A percentile compares a stretch with the other conserved stretches of the same genome.
phyloP scores from a whole-genome alignment of 2,113 vertebrate genomes.

The Cephalopterus ornatus region DNA sequence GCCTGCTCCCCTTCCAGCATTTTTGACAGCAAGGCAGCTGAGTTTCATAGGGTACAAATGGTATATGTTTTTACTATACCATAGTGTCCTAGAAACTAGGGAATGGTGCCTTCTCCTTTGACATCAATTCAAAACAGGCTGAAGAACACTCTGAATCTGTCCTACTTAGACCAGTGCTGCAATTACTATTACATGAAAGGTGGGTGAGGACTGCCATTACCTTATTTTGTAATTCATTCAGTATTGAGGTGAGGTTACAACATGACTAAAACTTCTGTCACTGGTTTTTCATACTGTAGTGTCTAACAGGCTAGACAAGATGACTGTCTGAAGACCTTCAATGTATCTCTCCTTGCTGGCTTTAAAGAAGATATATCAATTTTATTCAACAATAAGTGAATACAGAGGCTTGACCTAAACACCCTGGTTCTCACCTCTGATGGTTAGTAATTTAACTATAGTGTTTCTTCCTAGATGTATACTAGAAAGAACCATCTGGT shows the following conservation, averaged over 20 bases:
- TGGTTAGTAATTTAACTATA: neutral
- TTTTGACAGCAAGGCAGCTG: neutral
- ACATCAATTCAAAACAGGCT: neutral
- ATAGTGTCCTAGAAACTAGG: neutral
- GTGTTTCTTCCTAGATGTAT: neutral
- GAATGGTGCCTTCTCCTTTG: neutral
- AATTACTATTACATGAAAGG: neutral
- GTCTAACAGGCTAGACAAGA: neutral
- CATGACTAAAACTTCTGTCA: neutral
- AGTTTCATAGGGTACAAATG: neutral
- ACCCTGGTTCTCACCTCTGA: neutral
- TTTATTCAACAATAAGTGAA: neutral
- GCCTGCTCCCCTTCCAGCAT: neutral
- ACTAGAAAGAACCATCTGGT: neutral
- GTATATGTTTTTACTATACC: neutral
- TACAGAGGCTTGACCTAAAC: neutral
- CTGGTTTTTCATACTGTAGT: neutral
- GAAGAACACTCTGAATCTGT: neutral
- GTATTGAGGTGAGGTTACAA: neutral
- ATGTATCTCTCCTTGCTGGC: neutral
- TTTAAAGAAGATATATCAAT: neutral
- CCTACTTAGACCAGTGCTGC: neutral
- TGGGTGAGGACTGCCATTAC: neutral
- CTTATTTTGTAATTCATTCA: neutral
- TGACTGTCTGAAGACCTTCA: neutral